phyloP scores from a whole-genome alignment of 1,140 invertebrate genomes.

The Dermatophagoides farinae region DNA sequence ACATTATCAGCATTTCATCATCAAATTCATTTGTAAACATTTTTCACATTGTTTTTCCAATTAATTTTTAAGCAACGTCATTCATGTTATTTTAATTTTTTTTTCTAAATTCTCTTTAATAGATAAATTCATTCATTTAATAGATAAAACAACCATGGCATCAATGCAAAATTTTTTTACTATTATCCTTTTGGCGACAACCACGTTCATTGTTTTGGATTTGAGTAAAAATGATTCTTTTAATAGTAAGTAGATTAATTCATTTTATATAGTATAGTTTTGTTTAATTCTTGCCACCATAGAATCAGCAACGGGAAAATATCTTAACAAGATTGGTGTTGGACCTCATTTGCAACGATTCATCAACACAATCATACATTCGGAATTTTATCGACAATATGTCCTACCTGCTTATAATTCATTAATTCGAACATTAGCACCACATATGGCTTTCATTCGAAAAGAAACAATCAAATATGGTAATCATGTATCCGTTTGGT shows the following conservation, averaged over 20 bases:
- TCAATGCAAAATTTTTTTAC: neutral
- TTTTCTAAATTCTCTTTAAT: too few species aligned
- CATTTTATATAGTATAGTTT: neutral
- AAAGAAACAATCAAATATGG: neutral
- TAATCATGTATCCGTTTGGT: neutral
- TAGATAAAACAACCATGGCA: neutral
- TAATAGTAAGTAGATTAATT: neutral
- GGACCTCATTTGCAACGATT: neutral
- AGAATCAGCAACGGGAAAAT: neutral
- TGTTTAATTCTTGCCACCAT: neutral
- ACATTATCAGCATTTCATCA: too few species aligned
- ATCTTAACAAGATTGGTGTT: slow-evolving; percentile 4
- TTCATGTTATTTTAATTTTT: neutral
- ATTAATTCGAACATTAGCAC: neutral
- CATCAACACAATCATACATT: neutral
- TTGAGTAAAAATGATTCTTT: neutral
- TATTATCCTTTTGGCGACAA: neutral
- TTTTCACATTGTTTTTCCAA: too few species aligned
- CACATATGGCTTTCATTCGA: neutral
- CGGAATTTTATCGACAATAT: neutral
- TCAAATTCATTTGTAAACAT: too few species aligned
- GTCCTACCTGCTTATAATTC: neutral
- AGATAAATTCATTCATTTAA: too few species aligned
- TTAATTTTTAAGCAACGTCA: neutral
- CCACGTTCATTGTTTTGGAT: neutral